Evolutionary conservation across 2,797 vertebrate species (phyloP).

Genomic region (Melanitta fusca): DNA sequence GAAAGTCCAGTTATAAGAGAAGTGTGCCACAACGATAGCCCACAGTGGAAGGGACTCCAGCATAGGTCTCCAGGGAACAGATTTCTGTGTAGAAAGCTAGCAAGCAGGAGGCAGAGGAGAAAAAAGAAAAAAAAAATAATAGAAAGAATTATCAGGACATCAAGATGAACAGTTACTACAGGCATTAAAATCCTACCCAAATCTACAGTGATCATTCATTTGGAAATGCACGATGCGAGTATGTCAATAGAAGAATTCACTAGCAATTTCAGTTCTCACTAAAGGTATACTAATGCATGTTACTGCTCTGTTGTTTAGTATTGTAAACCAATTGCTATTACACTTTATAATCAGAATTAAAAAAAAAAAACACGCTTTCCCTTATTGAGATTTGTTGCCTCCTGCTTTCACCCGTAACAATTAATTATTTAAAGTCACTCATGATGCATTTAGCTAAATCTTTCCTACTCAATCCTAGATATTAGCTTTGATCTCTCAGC

Average conservation of each 20-base stretch:
- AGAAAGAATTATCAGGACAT: neutral
- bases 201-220: neutral
- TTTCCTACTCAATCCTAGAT: neutral
- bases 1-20: conserved; percentile 98
- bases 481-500: neutral
- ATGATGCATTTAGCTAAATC: neutral
- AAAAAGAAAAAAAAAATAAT: neutral
- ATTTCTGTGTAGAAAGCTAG: conserved; percentile 84
- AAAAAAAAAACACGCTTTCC: neutral
- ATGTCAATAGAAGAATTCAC: neutral
- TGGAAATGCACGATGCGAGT: neutral
- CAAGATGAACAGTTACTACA: neutral
- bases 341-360: neutral
- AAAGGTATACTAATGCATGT: neutral
- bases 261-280: neutral
- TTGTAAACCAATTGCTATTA: neutral
- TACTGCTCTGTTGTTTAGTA: neutral
- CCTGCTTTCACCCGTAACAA: neutral
- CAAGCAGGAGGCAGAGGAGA: conserved; percentile 4
- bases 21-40: conserved; percentile 96
- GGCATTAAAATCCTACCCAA: neutral
- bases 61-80: conserved; percentile 92
- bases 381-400: neutral
- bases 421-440: neutral
- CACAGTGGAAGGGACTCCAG: conserved; percentile 87